These are phyloP conservation scores for Euura saliciscinereae DNA, from an alignment of 1,140 invertebrate genomes.

Conservation along the genomic window DNA sequence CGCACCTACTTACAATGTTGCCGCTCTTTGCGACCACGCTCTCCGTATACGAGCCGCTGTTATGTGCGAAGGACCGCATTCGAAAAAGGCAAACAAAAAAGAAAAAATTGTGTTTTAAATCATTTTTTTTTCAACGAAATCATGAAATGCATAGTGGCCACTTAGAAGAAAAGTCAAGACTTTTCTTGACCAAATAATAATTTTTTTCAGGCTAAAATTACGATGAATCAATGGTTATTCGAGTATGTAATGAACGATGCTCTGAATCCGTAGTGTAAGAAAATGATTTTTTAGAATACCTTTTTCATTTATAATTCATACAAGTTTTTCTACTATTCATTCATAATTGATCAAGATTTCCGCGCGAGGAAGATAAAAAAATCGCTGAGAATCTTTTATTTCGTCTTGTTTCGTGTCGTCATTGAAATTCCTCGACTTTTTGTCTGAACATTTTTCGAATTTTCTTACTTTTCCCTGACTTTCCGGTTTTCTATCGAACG, in stretches of 20 bases:
- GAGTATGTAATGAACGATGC: too few relatives aligned
- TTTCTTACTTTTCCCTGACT: not conserved
- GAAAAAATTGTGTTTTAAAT: not conserved
- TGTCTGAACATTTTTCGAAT: not conserved
- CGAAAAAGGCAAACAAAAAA: not conserved
- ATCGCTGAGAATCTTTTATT: not conserved
- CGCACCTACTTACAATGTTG: constrained; percentile 44
- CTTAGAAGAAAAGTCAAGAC: too few relatives aligned
- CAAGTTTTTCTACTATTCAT: too few relatives aligned
- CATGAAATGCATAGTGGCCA: too few relatives aligned
- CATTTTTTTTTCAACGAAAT: not conserved
- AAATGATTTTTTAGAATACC: too few relatives aligned
- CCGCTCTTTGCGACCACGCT: constrained; percentile 31
- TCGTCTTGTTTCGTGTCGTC: not conserved
- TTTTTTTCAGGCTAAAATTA: too few relatives aligned
- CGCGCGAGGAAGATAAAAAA: too few relatives aligned
- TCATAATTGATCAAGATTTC: too few relatives aligned
- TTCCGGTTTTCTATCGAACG: not conserved
- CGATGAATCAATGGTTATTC: too few relatives aligned
- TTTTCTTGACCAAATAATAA: too few relatives aligned
- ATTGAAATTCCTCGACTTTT: not conserved
- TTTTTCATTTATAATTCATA: too few relatives aligned
- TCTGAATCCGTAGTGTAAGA: too few relatives aligned
- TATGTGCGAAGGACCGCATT: not conserved
- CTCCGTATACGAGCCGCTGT: constrained; percentile 17